These are phyloP conservation scores for Oceanites oceanicus DNA, from an alignment of 2,113 vertebrate genomes.

Conservation along the genomic window DNA sequence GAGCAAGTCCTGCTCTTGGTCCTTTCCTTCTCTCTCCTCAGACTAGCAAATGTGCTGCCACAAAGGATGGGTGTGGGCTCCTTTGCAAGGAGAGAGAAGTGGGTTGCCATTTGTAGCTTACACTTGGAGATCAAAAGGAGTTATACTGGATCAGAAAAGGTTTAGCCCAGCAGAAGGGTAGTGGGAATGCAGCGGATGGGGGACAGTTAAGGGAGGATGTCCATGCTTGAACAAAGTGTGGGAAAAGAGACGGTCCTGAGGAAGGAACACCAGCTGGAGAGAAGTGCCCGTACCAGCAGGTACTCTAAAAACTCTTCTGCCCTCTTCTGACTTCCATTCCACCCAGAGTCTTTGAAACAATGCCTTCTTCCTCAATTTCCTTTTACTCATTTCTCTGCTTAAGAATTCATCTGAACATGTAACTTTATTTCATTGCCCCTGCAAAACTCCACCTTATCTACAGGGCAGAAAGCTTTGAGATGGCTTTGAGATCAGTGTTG, in stretches of 20 bases:
- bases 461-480: background rate
- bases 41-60: rapidly evolving
- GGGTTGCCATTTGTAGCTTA: background rate
- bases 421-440: background rate
- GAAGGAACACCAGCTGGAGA: background rate
- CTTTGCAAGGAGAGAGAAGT: background rate
- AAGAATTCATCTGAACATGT: background rate
- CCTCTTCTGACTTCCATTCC: background rate
- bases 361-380: background rate
- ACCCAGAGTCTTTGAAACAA: background rate
- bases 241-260: background rate
- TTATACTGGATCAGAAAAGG: background rate
- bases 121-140: background rate
- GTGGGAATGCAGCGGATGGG: background rate
- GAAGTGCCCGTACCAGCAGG: background rate
- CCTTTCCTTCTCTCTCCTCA: background rate
- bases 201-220: background rate
- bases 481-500: background rate
- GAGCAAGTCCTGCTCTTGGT: background rate
- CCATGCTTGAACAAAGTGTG: background rate
- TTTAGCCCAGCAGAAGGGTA: background rate
- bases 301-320: background rate
- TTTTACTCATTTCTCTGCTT: background rate
- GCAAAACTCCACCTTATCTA: background rate
- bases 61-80: background rate